Conservation (phyloP, 2,113 vertebrate species). For the Rhinoderma darwinii region DNA sequence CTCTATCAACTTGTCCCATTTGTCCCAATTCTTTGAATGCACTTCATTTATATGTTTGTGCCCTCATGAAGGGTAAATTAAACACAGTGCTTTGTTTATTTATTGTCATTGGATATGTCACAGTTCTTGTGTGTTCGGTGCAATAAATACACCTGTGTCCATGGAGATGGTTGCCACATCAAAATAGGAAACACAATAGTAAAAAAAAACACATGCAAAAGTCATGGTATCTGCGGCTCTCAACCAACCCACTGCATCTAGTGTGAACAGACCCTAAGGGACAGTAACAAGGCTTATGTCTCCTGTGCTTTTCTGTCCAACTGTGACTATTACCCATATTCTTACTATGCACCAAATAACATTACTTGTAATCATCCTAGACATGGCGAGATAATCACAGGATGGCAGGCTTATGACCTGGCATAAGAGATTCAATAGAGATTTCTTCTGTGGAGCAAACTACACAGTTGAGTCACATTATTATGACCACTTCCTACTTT, state of each 20-base stretch:
- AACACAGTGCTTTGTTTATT: not conserved
- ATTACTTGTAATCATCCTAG: not conserved
- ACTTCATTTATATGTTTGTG: not conserved
- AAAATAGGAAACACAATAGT: not conserved
- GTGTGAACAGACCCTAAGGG: too few relatives aligned
- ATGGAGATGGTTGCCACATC: not conserved
- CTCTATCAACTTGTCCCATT: not conserved
- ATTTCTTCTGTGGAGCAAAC: too few relatives aligned
- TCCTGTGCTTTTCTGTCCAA: not conserved
- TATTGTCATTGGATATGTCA: not conserved
- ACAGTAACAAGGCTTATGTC: not conserved
- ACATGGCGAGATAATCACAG: not conserved
- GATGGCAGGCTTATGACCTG: too few relatives aligned
- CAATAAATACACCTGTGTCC: not conserved
- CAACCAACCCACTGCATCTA: too few relatives aligned
- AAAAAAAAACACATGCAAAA: too few relatives aligned
- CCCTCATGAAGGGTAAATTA: not conserved
- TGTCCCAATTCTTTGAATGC: not conserved
- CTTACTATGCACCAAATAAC: too few relatives aligned
- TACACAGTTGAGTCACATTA: too few relatives aligned
- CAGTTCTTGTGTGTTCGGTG: not conserved
- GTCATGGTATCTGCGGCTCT: too few relatives aligned
- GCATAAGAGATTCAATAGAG: too few relatives aligned
- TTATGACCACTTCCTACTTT: too few relatives aligned
- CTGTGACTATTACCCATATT: not conserved